Evolutionary conservation across 2,113 vertebrate species (phyloP).

Genomic region (Trachemys scripta): DNA sequence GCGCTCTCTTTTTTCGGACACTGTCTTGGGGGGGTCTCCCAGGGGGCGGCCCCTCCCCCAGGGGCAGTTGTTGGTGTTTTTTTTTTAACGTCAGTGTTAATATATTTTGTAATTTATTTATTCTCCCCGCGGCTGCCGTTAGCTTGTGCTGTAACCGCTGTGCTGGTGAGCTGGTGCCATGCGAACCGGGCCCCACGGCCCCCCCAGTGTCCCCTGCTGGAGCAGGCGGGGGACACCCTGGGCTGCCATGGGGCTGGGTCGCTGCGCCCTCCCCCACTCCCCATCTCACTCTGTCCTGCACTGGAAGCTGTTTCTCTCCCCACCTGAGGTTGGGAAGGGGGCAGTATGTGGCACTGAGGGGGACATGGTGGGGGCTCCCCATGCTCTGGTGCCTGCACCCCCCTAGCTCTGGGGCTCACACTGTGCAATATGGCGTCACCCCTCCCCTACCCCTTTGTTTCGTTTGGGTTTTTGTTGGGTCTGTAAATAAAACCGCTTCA

Average conservation of each 20-base stretch:
- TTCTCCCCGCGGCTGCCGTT: neutral
- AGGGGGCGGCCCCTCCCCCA: neutral
- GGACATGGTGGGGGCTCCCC: too few species aligned
- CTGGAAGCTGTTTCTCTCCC: neutral
- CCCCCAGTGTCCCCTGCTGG: neutral
- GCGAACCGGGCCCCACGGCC: neutral
- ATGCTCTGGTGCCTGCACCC: too few species aligned
- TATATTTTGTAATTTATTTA: slow-evolving; percentile 68
- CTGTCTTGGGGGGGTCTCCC: neutral
- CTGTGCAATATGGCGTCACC: neutral
- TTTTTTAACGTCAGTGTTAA: slow-evolving; percentile 40
- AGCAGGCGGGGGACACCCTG: neutral
- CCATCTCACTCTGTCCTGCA: neutral
- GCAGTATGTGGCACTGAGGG: neutral
- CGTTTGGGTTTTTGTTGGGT: neutral
- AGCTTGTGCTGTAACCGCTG: neutral
- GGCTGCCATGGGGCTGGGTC: neutral
- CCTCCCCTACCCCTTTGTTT: neutral
- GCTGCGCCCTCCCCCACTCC: neutral
- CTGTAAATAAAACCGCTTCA: slow-evolving; percentile 19
- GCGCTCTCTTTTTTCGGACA: neutral
- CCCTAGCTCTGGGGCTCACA: neutral
- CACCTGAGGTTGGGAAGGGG: too few species aligned
- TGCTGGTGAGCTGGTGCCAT: neutral
- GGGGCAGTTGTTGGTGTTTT: neutral